Base-by-base conservation (phyloP, 2,888 invertebrate genomes). In the Nebria salina region DNA sequence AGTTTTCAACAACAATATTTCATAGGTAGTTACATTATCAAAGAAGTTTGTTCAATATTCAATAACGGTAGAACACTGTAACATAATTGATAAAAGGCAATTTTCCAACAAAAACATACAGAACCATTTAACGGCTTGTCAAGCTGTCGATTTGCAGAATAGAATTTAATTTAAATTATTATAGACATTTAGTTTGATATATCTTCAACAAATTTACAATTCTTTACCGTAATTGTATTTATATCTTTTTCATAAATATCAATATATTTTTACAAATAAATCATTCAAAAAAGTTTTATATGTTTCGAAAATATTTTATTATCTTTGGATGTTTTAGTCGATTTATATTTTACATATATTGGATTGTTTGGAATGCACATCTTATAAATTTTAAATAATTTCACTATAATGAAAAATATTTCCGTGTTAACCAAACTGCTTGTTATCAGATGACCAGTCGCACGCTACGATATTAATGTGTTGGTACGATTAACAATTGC, bases 381-480 rank as follows among this genome's bases (percentile, higher is more conserved):
- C 20, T 20, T 20, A 20, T 20, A 20, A 1, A 34, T 4, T 34
- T 4, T 34, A 34, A 34, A 34, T 34, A 34, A 1, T 34, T 34
- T 34, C 34, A 34, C 34, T 1, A 34, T 34, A 5, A 2, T 34
- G 5, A 34, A 34, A 34, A 2, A 34, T 34, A 34, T 34, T 34
- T 34, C 5, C 34, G 34, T 34, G 34, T 34, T 34, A 34, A 34
- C 34, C 34, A 34, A 5, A 34, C 64, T 77, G 65, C 72, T 64
- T 77, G 72, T 72, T 72, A 77, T 68, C 34, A 15, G 77, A 77
- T 54, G 64, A 65, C 64, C 54, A 54, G 34, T 64, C 15, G 72
- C 41, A 72, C 65, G 77, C 77, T 54, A 77, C 65, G 72, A 72
- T 72, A 77, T 77, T 77, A 77, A 77, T 72, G 77, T 72, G 77